phyloP scores from a whole-genome alignment of 2,888 invertebrate species.

The Pristionchus fissidentatus region DNA sequence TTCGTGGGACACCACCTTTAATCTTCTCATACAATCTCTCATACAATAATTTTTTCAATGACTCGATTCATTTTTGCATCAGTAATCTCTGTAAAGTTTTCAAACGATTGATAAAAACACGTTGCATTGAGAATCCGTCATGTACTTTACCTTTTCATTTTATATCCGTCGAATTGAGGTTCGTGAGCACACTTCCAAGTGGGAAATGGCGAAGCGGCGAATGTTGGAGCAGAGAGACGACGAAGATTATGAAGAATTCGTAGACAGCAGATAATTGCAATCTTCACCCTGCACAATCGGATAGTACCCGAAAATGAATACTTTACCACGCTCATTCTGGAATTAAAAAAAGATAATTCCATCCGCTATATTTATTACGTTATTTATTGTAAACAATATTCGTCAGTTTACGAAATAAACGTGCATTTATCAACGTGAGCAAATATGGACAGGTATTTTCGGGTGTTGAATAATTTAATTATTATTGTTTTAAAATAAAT shows the following conservation, averaged over 20 bases:
- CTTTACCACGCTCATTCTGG: too few species aligned
- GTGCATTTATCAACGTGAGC: constrained; percentile 14
- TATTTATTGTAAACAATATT: not conserved
- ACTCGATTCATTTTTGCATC: too few species aligned
- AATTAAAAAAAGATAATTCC: too few species aligned
- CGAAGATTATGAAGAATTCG: constrained; percentile 44
- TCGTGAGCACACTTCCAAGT: constrained; percentile 1
- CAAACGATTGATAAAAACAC: not conserved
- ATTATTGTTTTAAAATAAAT: constrained; percentile 18
- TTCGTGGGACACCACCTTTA: too few species aligned
- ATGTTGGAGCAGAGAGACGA: not conserved
- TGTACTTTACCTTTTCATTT: not conserved
- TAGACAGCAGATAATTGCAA: not conserved
- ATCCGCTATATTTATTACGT: not conserved
- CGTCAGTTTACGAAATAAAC: not conserved
- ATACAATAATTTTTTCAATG: too few species aligned
- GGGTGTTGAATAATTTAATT: too few species aligned
- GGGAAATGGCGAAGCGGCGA: constrained; percentile 32
- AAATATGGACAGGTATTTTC: constrained; percentile 18
- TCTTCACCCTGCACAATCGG: too few species aligned
- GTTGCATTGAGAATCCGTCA: not conserved
- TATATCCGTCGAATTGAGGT: not conserved
- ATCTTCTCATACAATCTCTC: too few species aligned
- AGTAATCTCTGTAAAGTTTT: too few species aligned
- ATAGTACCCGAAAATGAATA: too few species aligned